Evolutionary conservation across 1,140 invertebrate species (phyloP).

Genomic region (Zophobas morio): DNA sequence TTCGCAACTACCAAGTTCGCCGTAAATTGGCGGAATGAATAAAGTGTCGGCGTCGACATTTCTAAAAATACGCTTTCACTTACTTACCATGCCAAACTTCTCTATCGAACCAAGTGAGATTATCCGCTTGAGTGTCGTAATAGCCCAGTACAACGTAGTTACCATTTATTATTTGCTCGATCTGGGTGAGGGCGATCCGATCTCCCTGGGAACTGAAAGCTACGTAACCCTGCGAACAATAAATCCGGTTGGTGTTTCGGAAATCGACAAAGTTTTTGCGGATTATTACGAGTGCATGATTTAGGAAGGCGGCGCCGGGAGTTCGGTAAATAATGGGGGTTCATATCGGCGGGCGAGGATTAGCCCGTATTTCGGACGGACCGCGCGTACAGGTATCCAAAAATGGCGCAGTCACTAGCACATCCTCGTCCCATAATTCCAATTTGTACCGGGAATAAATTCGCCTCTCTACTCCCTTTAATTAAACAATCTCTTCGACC

Average conservation of each 20-base stretch:
- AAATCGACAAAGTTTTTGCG: background rate
- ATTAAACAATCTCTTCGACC: conserved; percentile 20
- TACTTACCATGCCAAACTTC: conserved; percentile 90
- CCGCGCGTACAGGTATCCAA: no score
- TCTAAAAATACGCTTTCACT: background rate
- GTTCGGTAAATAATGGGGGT: no score
- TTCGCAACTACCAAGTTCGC: conserved; percentile 10
- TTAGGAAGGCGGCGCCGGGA: no score
- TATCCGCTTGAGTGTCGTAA: conserved; percentile 95
- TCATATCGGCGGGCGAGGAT: no score
- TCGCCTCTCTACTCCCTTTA: background rate
- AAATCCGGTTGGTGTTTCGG: background rate
- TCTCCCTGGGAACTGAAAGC: conserved; percentile 98
- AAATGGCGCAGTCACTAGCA: background rate
- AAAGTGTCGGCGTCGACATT: background rate
- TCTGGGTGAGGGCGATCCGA: conserved; percentile 97
- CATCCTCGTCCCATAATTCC: background rate
- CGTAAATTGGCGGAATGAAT: conserved; percentile 23
- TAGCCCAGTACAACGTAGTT: conserved; percentile 96
- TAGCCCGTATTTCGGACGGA: no score
- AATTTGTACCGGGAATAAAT: conserved; percentile 5
- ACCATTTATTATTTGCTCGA: conserved; percentile 97
- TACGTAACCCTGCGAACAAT: conserved; percentile 83
- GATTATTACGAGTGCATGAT: background rate
- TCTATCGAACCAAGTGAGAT: conserved; percentile 92